These are phyloP conservation scores for Takifugu rubripes DNA, from an alignment of 2,797 vertebrate species.

Conservation along the genomic window DNA sequence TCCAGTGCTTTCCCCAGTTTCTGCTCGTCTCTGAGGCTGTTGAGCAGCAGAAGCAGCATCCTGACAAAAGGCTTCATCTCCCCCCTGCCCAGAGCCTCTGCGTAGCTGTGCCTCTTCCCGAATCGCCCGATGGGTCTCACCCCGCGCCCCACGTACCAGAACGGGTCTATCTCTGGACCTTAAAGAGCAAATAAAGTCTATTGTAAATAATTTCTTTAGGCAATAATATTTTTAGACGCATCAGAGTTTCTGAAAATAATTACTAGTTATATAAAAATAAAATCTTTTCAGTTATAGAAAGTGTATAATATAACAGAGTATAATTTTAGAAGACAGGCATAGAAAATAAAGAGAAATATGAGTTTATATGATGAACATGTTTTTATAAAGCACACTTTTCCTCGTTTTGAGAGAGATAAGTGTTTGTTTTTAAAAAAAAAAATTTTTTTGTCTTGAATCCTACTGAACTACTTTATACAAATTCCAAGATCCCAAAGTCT, in stretches of 20 bases:
- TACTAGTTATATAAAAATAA: too few species aligned
- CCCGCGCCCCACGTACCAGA: conserved; percentile 88
- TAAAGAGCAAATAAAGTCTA: conserved; percentile 9
- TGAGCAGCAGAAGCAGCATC: conserved; percentile 74
- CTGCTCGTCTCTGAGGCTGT: conserved; percentile 74
- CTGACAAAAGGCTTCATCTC: conserved; percentile 66
- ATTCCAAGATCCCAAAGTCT: conserved; percentile 25
- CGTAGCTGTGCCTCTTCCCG: conserved; percentile 81
- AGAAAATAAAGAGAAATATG: too few species aligned
- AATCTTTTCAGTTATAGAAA: too few species aligned
- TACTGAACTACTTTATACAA: neutral
- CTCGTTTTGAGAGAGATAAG: too few species aligned
- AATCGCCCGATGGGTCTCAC: conserved; percentile 89
- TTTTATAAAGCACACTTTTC: too few species aligned
- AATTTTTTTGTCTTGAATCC: too few species aligned
- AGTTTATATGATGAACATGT: too few species aligned
- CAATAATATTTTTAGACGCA: too few species aligned
- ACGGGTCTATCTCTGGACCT: conserved; percentile 90
- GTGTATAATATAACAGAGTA: too few species aligned
- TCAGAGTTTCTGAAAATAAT: too few species aligned
- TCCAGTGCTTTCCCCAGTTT: conserved; percentile 47
- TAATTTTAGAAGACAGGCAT: too few species aligned
- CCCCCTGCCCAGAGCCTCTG: conserved; percentile 40
- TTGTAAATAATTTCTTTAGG: neutral
- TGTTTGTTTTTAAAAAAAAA: too few species aligned